Conservation (phyloP, 2,113 vertebrate species). For the Dipodomys stephensi region DNA sequence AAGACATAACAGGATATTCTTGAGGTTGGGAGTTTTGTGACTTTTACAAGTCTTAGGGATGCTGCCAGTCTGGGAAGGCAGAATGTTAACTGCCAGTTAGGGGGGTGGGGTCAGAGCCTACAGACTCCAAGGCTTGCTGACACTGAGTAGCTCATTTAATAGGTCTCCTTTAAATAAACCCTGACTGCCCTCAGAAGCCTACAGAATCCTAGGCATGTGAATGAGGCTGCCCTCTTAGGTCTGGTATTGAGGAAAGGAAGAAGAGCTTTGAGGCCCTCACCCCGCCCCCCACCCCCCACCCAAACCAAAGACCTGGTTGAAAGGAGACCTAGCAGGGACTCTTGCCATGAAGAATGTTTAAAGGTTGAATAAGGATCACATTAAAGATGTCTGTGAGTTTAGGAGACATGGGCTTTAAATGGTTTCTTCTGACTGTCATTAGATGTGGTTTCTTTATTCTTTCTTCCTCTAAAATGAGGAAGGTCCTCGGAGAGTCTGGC, state of each 20-base stretch:
- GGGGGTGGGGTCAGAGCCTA: background rate
- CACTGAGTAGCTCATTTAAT: background rate
- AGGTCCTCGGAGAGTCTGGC: background rate
- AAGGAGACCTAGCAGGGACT: background rate
- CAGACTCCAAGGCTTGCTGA: background rate
- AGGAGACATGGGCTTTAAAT: background rate
- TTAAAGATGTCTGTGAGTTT: background rate
- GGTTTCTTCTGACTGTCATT: background rate
- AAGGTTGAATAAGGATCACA: background rate
- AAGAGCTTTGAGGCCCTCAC: accelerated
- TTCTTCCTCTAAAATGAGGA: constrained; percentile 13
- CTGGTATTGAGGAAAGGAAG: background rate
- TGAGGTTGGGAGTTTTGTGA: background rate
- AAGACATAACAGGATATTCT: background rate
- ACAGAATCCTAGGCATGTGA: background rate
- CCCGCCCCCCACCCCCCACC: too few relatives aligned
- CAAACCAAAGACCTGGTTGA: background rate
- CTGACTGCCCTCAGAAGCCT: background rate
- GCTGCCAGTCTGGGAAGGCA: background rate
- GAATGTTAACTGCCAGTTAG: background rate
- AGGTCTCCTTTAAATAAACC: background rate
- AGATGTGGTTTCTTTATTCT: constrained; percentile 7
- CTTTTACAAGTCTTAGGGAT: background rate
- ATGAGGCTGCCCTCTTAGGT: background rate
- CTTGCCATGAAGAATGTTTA: background rate